Evolutionary conservation across 2,888 invertebrate species (phyloP).

Genomic region (Cerastoderma edule): DNA sequence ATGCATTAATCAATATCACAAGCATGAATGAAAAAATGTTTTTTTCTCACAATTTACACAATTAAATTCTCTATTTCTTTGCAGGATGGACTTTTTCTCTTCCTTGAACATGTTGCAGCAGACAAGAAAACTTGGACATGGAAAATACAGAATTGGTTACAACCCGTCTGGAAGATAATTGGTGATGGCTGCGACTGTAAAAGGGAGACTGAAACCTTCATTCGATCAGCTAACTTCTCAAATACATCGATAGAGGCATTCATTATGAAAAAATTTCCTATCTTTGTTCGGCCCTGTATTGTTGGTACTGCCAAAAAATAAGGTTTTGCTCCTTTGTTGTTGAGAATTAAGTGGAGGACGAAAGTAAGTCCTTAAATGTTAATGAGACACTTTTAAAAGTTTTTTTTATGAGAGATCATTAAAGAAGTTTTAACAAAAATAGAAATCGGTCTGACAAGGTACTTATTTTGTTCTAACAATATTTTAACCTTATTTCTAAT

Average conservation of each 20-base stretch:
- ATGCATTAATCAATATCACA: too few relatives aligned
- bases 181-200: constrained; percentile 67
- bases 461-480: too few relatives aligned
- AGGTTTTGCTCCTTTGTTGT: too few relatives aligned
- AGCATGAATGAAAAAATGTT: too few relatives aligned
- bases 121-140: constrained; percentile 56
- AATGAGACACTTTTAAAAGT: too few relatives aligned
- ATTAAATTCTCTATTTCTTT: constrained; percentile 36
- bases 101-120: constrained; percentile 75
- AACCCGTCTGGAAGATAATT: constrained; percentile 64
- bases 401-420: too few relatives aligned
- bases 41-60: too few relatives aligned
- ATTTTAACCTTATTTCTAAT: too few relatives aligned
- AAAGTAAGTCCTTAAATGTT: too few relatives aligned
- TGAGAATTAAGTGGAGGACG: too few relatives aligned
- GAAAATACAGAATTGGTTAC: constrained; percentile 61
- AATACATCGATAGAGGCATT: constrained; percentile 39
- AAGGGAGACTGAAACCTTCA: constrained; percentile 58
- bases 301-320: constrained; percentile 43
- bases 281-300: constrained; percentile 39
- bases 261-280: constrained; percentile 22
- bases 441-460: too few relatives aligned
- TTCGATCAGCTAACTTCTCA: constrained; percentile 68
- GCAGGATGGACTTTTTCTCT: constrained; percentile 75
- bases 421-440: too few relatives aligned